These are phyloP conservation scores for Acropternis orthonyx DNA, from an alignment of 2,797 vertebrate species.

Conservation along the genomic window DNA sequence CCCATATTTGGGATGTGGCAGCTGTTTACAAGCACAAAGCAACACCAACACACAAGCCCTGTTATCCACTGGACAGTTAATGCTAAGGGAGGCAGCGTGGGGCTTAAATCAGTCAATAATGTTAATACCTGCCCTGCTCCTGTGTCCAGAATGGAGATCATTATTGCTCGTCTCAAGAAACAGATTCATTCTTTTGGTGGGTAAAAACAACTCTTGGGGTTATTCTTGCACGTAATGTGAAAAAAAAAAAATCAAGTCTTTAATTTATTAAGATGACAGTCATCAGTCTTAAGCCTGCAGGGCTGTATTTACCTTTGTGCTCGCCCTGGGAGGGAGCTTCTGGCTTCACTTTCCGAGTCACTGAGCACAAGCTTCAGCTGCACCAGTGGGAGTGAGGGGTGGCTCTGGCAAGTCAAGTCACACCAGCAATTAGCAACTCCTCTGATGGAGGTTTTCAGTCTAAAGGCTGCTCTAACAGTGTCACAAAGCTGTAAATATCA, in stretches of 20 bases:
- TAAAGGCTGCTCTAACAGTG: not conserved
- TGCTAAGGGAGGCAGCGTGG: not conserved
- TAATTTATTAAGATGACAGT: not conserved
- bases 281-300: not conserved
- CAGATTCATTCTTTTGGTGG: not conserved
- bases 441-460: not conserved
- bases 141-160: not conserved
- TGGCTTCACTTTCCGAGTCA: not conserved
- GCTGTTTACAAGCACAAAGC: not conserved
- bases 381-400: not conserved
- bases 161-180: not conserved
- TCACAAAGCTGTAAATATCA: not conserved
- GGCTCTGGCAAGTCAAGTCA: not conserved
- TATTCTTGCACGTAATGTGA: rapidly evolving
- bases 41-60: not conserved
- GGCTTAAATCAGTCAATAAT: not conserved
- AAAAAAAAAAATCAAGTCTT: not conserved
- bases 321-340: not conserved
- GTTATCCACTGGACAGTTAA: rapidly evolving
- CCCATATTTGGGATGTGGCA: not conserved
- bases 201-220: not conserved
- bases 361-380: not conserved
- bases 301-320: not conserved
- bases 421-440: not conserved
- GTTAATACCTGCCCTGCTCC: not conserved